Evolutionary conservation across 2,888 invertebrate species (phyloP).

Genomic region (Microplitis deprimator): DNA sequence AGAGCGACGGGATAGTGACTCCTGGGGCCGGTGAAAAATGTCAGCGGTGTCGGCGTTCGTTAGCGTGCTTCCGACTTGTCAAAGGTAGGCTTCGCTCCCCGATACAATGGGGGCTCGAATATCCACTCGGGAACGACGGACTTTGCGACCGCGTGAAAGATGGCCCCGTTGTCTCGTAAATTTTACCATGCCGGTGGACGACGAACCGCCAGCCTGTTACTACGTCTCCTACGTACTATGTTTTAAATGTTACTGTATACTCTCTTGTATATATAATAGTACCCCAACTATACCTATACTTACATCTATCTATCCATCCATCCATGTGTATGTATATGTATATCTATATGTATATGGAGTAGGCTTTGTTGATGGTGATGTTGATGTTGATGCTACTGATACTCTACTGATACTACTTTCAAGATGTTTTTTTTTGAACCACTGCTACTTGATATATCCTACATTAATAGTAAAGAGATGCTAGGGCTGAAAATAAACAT

Average conservation of each 20-base stretch:
- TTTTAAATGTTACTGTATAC: constrained; percentile 1
- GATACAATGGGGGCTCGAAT: constrained; percentile 44
- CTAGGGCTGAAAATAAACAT: constrained; percentile 23
- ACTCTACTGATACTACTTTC: constrained; percentile 4
- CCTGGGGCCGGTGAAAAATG: constrained; percentile 50
- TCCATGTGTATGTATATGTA: background rate
- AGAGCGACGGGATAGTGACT: constrained; percentile 40
- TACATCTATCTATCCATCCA: background rate
- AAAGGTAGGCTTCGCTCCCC: constrained; percentile 54
- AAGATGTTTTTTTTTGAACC: background rate
- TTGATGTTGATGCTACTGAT: background rate
- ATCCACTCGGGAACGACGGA: constrained; percentile 44
- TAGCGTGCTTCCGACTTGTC: constrained; percentile 62
- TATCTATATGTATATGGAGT: background rate
- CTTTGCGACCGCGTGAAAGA: constrained; percentile 61
- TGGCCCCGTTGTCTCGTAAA: constrained; percentile 64
- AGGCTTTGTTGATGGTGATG: constrained; percentile 19
- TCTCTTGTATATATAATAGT: constrained; percentile 52
- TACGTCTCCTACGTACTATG: constrained; percentile 54
- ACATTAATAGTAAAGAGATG: background rate
- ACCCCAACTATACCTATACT: constrained; percentile 26
- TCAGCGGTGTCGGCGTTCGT: constrained; percentile 54
- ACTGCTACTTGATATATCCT: background rate
- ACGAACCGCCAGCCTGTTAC: constrained; percentile 47
- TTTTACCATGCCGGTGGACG: constrained; percentile 51